Conservation (phyloP, 1,140 invertebrate species). For the Steinernema khuongi region DNA sequence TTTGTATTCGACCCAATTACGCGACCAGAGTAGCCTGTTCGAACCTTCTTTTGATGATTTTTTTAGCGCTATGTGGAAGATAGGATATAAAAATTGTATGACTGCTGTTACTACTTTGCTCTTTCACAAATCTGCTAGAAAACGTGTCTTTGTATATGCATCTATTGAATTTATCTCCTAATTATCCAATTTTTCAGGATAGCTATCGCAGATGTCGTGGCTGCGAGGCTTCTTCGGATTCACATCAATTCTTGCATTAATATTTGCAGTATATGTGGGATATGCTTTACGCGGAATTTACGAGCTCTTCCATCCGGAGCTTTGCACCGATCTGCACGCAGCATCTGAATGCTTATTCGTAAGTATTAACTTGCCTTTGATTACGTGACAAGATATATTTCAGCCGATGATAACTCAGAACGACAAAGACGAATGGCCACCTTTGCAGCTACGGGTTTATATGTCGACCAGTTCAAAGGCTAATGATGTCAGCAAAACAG, state of each 20-base stretch:
- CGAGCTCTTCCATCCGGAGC: slow-evolving; percentile 39
- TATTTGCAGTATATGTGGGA: slow-evolving; percentile 39
- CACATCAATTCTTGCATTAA: neutral
- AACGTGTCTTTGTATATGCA: too few species aligned
- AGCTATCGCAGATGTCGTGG: neutral
- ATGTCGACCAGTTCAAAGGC: slow-evolving; percentile 14
- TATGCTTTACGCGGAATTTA: slow-evolving; percentile 39
- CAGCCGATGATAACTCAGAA: slow-evolving; percentile 35
- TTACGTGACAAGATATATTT: slow-evolving; percentile 18
- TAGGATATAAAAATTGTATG: too few species aligned
- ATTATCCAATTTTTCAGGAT: neutral
- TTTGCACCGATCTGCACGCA: slow-evolving; percentile 19
- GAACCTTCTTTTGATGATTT: too few species aligned
- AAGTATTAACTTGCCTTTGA: slow-evolving; percentile 23
- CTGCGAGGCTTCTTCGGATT: neutral
- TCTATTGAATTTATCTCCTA: too few species aligned
- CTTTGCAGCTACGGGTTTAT: slow-evolving; percentile 40
- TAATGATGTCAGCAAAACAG: neutral
- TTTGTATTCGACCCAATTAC: too few species aligned
- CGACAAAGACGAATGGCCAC: slow-evolving; percentile 27
- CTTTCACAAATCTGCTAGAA: too few species aligned
- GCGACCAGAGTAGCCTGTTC: too few species aligned
- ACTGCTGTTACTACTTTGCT: too few species aligned
- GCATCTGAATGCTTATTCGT: slow-evolving; percentile 22
- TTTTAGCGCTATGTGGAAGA: too few species aligned